Base-by-base conservation (phyloP, 2,113 vertebrate genomes). In the Rhodinocichla rosea region DNA sequence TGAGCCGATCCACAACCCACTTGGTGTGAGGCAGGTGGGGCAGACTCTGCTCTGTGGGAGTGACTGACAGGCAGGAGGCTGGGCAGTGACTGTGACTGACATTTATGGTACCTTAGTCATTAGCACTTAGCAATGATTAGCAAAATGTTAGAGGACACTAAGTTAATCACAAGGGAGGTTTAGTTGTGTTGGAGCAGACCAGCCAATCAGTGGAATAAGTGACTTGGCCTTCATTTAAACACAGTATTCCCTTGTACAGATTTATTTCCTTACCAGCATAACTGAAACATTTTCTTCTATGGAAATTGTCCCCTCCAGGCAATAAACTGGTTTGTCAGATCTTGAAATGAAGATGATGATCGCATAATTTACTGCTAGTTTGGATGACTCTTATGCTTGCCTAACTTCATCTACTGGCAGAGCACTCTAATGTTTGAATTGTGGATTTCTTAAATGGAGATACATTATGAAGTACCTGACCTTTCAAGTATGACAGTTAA, bases 1-100 rank as follows among this genome's bases (percentile, higher is more conserved):
- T 99, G 94, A 99, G 99, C 93, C 98, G 99, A 80, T 99, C 99
- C 24, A 99, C 98, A 92, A 99, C 99, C 79, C 99, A 99, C 95
- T 98, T 99, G 89, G 98, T 99, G 97, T 99, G 98, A 99, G 92
- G 39, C 74, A 52, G 40, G 21, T 16, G 39, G 75, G 50, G 49
- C 80, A 33, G 69, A 30, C 37, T 55, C 20, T 39, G 64, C 87
- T 84, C 53, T 75, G 22, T 50, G 87, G 53, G 7, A 80, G 39
- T 50, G 89, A 95, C 92, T 95, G 97, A 90, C 79, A 92, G 76
- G 82, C 91, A 95, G 79, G 40, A 94, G 71, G 65, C 95, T 97
- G 63, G 92, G 67, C 62, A 23, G 87, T 40, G 92, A 79, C 85
- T 87, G 71, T 90, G 92, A 69, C 90, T 98, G 97, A 98, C 91